Percentiles rank a stretch among this genome's conserved stretches.
Conservation (phyloP, 1,140 invertebrate genomes). For the Pseudoatta argentina region DNA sequence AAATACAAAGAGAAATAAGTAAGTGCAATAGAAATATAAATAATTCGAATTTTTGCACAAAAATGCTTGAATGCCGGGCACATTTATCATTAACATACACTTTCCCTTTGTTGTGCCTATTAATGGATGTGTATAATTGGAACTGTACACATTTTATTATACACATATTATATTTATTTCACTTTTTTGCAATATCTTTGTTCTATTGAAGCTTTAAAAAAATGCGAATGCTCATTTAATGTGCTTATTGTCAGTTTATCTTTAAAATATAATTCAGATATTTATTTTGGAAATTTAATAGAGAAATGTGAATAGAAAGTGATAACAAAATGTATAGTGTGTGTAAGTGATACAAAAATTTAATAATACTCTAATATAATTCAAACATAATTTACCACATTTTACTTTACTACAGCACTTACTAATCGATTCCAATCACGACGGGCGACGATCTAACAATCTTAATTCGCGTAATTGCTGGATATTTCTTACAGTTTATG, state of each 20-base stretch:
- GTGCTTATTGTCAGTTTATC: not conserved
- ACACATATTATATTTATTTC: too few relatives aligned
- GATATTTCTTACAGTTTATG: not conserved
- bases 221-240: not conserved
- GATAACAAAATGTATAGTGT: not conserved
- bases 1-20: not conserved
- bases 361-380: not conserved
- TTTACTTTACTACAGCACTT: not conserved
- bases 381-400: not conserved
- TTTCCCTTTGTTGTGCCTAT: not conserved
- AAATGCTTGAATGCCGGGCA: not conserved
- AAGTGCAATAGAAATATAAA: not conserved
- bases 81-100: not conserved
- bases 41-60: not conserved
- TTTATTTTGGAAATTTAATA: constrained; percentile 14
- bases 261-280: not conserved
- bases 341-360: not conserved
- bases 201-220: not conserved
- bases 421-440: constrained; percentile 13
- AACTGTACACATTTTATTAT: too few relatives aligned
- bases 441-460: not conserved
- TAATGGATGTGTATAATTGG: too few relatives aligned
- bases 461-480: constrained; percentile 31
- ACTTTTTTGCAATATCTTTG: not conserved
- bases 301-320: not conserved